Evolutionary conservation across 2,113 vertebrate species (phyloP).

Genomic region (Plestiodon gilberti): DNA sequence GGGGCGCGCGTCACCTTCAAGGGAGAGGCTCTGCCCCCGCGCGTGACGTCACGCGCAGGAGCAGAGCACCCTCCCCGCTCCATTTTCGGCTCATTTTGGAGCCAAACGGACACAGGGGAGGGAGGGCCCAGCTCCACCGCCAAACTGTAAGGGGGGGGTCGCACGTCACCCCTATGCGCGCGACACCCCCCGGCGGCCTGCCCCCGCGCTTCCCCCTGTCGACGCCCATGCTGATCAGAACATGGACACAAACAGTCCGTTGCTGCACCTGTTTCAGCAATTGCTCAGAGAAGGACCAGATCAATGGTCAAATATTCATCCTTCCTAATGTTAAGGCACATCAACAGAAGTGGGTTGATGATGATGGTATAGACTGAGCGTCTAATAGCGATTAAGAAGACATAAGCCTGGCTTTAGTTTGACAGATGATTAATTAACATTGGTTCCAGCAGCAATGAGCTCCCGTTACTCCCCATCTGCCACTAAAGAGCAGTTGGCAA

Average conservation of each 20-base stretch:
- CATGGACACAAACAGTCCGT: not conserved
- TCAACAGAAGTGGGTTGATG: not conserved
- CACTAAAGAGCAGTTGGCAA: not conserved
- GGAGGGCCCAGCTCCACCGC: too few relatives aligned
- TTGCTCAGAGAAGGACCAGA: not conserved
- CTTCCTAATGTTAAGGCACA: not conserved
- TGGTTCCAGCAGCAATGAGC: not conserved
- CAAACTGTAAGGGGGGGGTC: too few relatives aligned
- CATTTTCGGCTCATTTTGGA: too few relatives aligned
- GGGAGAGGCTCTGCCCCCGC: too few relatives aligned
- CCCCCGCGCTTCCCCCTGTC: too few relatives aligned
- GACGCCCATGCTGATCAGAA: too few relatives aligned
- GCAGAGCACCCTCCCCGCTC: too few relatives aligned
- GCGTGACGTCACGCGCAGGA: too few relatives aligned
- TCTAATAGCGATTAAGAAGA: not conserved
- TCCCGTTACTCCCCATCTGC: not conserved
- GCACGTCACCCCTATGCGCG: too few relatives aligned
- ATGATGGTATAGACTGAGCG: not conserved
- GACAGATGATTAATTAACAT: not conserved
- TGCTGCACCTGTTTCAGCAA: not conserved
- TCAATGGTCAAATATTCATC: not conserved
- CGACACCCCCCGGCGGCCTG: too few relatives aligned
- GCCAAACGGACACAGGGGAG: too few relatives aligned
- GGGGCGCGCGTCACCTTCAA: too few relatives aligned
- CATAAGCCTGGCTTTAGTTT: not conserved